phyloP scores from a whole-genome alignment of 2,113 vertebrate species.

The Malurus melanocephalus region DNA sequence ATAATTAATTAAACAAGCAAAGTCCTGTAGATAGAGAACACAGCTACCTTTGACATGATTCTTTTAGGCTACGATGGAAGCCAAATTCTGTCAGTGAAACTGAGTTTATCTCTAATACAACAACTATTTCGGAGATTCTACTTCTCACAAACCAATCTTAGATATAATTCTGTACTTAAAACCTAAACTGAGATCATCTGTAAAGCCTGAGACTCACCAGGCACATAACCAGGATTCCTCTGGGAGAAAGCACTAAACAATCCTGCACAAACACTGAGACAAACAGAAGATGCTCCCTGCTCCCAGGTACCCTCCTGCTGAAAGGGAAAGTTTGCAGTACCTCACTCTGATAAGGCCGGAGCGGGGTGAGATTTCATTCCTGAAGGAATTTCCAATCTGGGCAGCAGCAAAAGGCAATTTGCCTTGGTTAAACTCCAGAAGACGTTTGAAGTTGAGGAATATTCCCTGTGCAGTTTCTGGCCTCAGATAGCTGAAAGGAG shows the following conservation, averaged over 20 bases:
- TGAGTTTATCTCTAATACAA: not conserved
- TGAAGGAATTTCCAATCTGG: conserved; percentile 97
- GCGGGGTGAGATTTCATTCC: conserved; percentile 97
- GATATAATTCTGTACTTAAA: not conserved
- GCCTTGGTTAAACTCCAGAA: conserved; percentile 97
- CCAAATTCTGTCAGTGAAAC: not conserved
- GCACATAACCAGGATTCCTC: not conserved
- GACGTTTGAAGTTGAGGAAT: conserved; percentile 98
- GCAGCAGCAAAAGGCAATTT: conserved; percentile 96
- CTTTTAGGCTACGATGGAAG: not conserved
- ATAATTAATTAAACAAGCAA: not conserved
- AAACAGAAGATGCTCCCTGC: not conserved
- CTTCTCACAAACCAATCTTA: not conserved
- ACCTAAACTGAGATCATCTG: not conserved
- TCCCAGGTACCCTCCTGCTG: not conserved
- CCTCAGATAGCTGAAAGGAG: conserved; percentile 86
- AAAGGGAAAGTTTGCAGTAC: conserved; percentile 57
- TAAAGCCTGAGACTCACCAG: not conserved
- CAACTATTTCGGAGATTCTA: not conserved
- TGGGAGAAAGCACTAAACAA: not conserved
- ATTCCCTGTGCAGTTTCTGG: conserved; percentile 98
- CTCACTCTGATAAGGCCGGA: conserved; percentile 96
- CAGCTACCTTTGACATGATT: not conserved
- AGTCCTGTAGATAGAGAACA: not conserved
- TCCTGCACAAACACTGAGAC: not conserved